Conservation (phyloP, 2,888 invertebrate genomes). For the Cylindroiulus punctatus region DNA sequence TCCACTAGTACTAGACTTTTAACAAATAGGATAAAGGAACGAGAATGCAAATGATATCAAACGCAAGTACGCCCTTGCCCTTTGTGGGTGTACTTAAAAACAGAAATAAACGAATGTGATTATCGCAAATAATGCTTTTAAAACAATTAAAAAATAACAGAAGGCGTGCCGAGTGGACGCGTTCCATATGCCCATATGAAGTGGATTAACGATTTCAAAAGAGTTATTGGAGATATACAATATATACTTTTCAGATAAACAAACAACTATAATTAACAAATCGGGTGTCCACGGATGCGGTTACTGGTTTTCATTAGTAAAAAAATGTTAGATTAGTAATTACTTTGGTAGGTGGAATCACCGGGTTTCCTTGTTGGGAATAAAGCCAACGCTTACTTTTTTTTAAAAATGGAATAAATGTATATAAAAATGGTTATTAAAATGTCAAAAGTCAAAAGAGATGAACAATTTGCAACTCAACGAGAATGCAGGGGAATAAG, state of each 20-base stretch:
- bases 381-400: conserved; percentile 46
- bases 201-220: conserved; percentile 27
- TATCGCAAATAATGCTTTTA: conserved; percentile 23
- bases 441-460: conserved; percentile 23
- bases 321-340: conserved; percentile 46
- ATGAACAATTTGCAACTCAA: conserved; percentile 28
- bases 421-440: conserved; percentile 40
- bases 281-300: conserved; percentile 31
- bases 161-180: neutral
- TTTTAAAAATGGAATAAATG: conserved; percentile 47
- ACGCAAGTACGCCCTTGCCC: neutral
- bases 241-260: conserved; percentile 47
- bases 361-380: conserved; percentile 36
- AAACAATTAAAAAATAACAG: conserved; percentile 17
- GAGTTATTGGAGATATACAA: conserved; percentile 23
- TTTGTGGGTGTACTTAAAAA: conserved; percentile 21
- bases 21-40: conserved; percentile 20
- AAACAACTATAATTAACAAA: conserved; percentile 47
- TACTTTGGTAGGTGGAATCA: conserved; percentile 51
- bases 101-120: conserved; percentile 19
- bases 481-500: neutral
- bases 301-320: conserved; percentile 37
- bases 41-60: neutral
- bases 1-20: neutral
- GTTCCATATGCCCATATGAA: conserved; percentile 33